Conservation (phyloP, 92 coral and sea anemone genomes). For the Umimayanthus chanpuru region DNA sequence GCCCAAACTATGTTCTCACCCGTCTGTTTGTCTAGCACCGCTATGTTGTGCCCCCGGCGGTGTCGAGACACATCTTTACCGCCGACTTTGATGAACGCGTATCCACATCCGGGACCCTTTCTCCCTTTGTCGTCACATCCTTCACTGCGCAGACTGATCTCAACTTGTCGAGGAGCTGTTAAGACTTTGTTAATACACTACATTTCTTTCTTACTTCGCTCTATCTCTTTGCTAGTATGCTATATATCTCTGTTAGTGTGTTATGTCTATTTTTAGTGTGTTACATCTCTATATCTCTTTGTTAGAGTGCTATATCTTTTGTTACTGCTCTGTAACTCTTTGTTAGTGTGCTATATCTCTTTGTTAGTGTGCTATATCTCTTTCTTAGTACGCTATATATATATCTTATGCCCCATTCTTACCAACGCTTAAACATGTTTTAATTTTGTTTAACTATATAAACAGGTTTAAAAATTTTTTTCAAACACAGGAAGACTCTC, state of each 20-base stretch:
- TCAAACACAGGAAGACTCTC: too few species aligned
- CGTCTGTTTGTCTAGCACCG: slow-evolving; percentile 47
- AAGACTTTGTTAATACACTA: background rate
- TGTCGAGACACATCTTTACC: slow-evolving; percentile 50
- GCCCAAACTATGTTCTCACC: slow-evolving; percentile 20
- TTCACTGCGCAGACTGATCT: slow-evolving; percentile 50
- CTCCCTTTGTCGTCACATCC: slow-evolving; percentile 55
- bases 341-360: too few species aligned
- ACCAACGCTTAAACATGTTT: too few species aligned
- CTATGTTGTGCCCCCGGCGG: slow-evolving; percentile 59
- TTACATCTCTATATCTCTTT: background rate
- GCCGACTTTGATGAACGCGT: slow-evolving; percentile 53
- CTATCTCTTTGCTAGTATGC: background rate
- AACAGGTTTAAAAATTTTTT: too few species aligned
- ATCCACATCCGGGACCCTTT: slow-evolving; percentile 48
- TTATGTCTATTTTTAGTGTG: too few species aligned
- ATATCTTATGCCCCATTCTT: too few species aligned
- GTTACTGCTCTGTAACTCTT: too few species aligned
- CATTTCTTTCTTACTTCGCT: background rate
- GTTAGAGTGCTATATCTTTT: background rate
- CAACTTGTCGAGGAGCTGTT: slow-evolving; percentile 36
- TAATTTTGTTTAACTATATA: too few species aligned
- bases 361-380: background rate
- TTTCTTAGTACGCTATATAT: too few species aligned
- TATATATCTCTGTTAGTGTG: background rate